Evolutionary conservation across 2,888 invertebrate genomes (phyloP), one percentile per base, ranked within the genome.

Genomic region (Drosophila testacea): DNA sequence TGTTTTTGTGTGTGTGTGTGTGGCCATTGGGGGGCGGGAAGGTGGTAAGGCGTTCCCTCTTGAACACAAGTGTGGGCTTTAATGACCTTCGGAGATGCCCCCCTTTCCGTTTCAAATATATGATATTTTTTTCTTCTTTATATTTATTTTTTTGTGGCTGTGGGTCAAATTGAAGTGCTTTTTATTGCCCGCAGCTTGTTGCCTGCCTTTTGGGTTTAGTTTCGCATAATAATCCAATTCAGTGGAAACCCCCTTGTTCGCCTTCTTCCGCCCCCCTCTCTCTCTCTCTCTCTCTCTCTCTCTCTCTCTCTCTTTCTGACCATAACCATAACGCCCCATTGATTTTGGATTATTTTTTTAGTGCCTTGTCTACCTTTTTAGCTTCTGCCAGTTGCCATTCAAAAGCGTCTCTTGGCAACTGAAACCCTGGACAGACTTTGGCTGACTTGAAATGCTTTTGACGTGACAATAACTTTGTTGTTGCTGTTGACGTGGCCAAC

Each of bases 271-370:
- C 59, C 52, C 13, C 38, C 63, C 10, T 5, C 54, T 48, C n/a
- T 22, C 22, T 22, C 22, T 22, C 22, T 22, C 22, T 48, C 13
- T 16, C 64, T 13, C 5, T 36, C 13, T 22, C 64, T 13, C 5
- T 36, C 22, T 22, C 22, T 22, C 22, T 22, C 22, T 22, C 22
- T 48, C 13, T 16, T 61, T 13, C 5, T 36, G 22, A 48, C 77
- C 73, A 80, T 83, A 69, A 28, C 52, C 81, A 88, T 83, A 79
- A 83, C 87, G 89, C 87, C 87, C 87, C 84, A 87, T 87, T 87
- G 89, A 77, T 75, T 89, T 85, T 86, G 89, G 87, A 87, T 87
- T 87, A 89, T 87, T 83, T 88, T 88, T 88, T 86, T 85, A 74
- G 75, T 81, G 88, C 71, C 82, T 76, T 77, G 73, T 75, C 73